Conservation (phyloP, 2,113 vertebrate genomes). For the Macheiramphus alcinus region DNA sequence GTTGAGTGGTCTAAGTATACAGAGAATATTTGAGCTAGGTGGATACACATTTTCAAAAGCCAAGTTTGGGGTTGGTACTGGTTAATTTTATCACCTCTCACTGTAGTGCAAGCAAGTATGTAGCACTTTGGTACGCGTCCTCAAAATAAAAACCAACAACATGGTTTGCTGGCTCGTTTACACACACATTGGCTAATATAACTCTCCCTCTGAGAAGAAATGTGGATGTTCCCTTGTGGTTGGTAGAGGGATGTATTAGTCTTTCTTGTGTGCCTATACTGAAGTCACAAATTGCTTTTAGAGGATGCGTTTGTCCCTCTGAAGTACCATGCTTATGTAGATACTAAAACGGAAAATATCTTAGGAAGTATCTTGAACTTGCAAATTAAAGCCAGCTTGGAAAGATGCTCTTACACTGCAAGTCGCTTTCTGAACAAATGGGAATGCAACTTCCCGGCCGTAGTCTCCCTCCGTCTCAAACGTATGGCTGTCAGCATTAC, state of each 20-base stretch:
- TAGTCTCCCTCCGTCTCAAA: background rate
- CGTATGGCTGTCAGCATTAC: background rate
- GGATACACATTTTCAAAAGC: background rate
- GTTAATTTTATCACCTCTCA: background rate
- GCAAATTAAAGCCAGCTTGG: background rate
- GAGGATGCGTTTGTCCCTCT: background rate
- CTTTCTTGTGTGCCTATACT: background rate
- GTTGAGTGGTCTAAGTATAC: background rate
- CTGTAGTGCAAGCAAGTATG: background rate
- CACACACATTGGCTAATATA: fast-evolving
- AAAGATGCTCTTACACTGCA: background rate
- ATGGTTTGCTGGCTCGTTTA: background rate
- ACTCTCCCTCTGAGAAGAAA: background rate
- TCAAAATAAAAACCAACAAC: background rate
- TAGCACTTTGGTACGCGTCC: background rate
- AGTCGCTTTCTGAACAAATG: background rate
- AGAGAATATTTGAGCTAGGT: background rate
- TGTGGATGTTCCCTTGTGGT: background rate
- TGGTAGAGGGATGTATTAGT: background rate
- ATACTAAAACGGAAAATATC: background rate
- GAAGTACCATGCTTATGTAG: background rate
- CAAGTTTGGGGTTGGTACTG: background rate
- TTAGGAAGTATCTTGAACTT: background rate
- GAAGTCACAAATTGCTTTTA: background rate
- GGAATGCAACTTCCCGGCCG: background rate